A percentile compares a stretch with the other conserved stretches of the same genome.
phyloP scores from a whole-genome alignment of 23 tunicate species.

The Oikopleura dioica region DNA sequence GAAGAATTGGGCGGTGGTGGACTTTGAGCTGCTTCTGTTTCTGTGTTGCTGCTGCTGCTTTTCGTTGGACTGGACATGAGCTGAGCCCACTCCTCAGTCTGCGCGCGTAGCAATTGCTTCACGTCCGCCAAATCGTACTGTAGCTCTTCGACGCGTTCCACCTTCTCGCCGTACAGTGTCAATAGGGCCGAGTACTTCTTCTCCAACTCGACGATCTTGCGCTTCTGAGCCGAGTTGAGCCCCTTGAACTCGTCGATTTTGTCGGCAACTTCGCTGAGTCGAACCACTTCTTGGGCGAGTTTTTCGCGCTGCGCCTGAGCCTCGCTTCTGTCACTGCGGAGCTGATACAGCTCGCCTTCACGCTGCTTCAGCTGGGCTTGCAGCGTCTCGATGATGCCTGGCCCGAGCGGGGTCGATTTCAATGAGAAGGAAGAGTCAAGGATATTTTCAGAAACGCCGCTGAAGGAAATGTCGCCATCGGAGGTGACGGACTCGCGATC shows the following conservation, averaged over 20 bases:
- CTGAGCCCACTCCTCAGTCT: not conserved
- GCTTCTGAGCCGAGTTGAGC: not conserved
- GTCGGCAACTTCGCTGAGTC: not conserved
- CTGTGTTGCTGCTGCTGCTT: too few relatives aligned
- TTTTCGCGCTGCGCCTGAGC: constrained; percentile 9
- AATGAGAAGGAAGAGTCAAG: not conserved
- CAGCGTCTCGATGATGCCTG: not conserved
- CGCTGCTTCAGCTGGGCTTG: not conserved
- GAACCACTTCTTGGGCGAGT: not conserved
- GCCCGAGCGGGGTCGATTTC: not conserved
- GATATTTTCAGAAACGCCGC: not conserved
- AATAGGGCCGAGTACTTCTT: constrained; percentile 1
- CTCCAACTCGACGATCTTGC: not conserved
- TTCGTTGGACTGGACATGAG: too few relatives aligned
- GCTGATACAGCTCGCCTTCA: not conserved
- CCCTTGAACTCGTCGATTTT: not conserved
- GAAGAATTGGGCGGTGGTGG: too few relatives aligned
- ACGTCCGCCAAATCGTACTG: not conserved
- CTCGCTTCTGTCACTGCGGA: not conserved
- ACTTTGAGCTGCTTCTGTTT: too few relatives aligned
- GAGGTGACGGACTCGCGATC: not conserved
- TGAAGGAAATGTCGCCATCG: constrained; percentile 1
- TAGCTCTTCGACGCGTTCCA: not conserved
- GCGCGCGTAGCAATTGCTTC: not conserved
- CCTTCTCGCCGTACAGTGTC: constrained; percentile 10